Evolutionary conservation across 2,113 vertebrate genomes (phyloP).

Genomic region (Athene cunicularia): DNA sequence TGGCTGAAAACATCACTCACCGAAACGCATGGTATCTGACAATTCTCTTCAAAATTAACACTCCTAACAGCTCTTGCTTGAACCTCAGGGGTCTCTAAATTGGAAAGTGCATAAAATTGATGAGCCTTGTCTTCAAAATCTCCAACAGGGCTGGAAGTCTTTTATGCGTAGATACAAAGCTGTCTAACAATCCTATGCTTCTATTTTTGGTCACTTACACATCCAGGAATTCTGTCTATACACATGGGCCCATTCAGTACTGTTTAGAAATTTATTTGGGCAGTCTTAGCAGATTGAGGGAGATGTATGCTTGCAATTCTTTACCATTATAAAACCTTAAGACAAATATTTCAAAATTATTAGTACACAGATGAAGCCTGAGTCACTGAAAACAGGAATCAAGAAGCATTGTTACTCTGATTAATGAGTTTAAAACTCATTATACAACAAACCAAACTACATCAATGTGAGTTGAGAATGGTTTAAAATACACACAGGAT

Average conservation of each 20-base stretch:
- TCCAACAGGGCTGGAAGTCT: conserved; percentile 2
- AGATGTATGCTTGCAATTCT: not conserved
- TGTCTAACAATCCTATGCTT: not conserved
- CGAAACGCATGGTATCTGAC: not conserved
- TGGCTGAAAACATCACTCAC: not conserved
- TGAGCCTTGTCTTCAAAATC: not conserved
- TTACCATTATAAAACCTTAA: not conserved
- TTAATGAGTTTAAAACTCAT: not conserved
- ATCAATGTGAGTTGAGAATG: not conserved
- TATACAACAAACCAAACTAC: not conserved
- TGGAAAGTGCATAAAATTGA: conserved; percentile 12
- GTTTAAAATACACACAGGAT: not conserved
- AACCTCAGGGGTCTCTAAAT: not conserved
- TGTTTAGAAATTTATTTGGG: not conserved
- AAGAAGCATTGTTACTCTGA: conserved; percentile 1
- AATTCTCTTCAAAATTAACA: conserved; percentile 27
- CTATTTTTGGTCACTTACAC: not conserved
- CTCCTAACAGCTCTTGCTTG: conserved; percentile 3
- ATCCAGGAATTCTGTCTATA: not conserved
- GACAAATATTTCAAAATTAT: conserved; percentile 33
- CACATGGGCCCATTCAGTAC: not conserved
- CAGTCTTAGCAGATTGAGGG: not conserved
- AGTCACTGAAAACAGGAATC: not conserved
- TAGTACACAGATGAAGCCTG: not conserved
- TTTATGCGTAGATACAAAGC: conserved; percentile 46